Base-by-base conservation (phyloP, 2,888 invertebrate genomes). In the Rosalia funebris region DNA sequence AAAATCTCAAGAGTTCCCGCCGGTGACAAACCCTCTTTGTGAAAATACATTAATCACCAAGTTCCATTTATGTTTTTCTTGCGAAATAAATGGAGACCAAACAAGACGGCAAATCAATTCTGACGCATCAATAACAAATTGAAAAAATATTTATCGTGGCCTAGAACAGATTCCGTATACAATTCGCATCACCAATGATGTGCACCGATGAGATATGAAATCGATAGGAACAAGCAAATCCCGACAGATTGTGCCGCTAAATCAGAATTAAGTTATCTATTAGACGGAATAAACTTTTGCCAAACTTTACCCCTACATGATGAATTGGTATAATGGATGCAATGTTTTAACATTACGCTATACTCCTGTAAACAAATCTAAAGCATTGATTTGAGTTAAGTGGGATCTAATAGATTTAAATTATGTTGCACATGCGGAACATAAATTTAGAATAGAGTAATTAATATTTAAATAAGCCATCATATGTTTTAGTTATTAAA, bases 31-130 rank as follows among this genome's bases (percentile, higher is more conserved):
- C 42, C 2, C n/a, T 9, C 42, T 17, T 42, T 42, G 42, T 42
- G 17, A 42, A 11, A 39, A 11, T 39, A 15, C 11, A 42, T 42
- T 42, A 42, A 42, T 42, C 42, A 42, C 17, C 11, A 2, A 7
- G 34, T n/a, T n/a, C 34, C 34, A 7, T 11, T 34, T 34, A 34
- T 25, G 34, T 11, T 44, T 20, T 20, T 44, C 44, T 44, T 19
- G 1, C 11, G 20, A n/a, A 44, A 34, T 20, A 44, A 20, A 20
- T 20, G 11, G 11, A 3, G 19, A 20, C 20, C 10, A 41, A 44
- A 44, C 44, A 11, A 42, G 10, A 42, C 42, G 9, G 10, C 17
- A 42, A 34, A 42, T 42, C 42, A 42, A n/a, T 42, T 42, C 17
- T 19, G 42, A 17, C 16, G 11, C n/a, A 16, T 42, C 12, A 39